Conservation (phyloP, 2,888 invertebrate genomes). For the Meloe dianella region DNA sequence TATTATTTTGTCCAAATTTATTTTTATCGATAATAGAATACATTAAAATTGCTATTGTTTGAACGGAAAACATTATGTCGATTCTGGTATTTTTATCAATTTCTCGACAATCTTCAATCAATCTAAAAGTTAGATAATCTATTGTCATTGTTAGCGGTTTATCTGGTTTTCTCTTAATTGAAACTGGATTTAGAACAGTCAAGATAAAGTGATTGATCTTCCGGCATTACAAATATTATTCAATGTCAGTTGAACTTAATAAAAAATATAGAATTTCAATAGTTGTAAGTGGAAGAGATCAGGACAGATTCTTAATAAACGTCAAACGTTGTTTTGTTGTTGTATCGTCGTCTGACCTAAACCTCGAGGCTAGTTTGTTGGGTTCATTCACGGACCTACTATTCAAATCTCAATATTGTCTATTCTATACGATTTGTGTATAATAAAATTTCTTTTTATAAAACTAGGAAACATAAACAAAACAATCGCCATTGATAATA, state of each 20-base stretch:
- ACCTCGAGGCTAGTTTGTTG: constrained; percentile 31
- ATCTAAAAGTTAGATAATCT: not conserved
- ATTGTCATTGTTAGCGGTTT: not conserved
- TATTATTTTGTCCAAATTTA: not conserved
- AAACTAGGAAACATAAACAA: too few relatives aligned
- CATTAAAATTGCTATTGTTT: not conserved
- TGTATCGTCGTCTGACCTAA: constrained; percentile 30
- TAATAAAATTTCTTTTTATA: too few relatives aligned
- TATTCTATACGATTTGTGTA: not conserved
- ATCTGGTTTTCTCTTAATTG: not conserved
- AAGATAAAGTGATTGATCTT: not conserved
- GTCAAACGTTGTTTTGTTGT: constrained; percentile 1
- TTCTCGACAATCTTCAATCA: not conserved
- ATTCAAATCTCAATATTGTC: constrained; percentile 23
- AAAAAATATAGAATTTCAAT: constrained; percentile 30
- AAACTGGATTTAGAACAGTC: not conserved
- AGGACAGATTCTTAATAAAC: constrained; percentile 15
- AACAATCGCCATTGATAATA: not conserved
- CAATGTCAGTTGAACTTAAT: constrained; percentile 16
- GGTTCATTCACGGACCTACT: constrained; percentile 36
- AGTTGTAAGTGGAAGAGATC: constrained; percentile 28
- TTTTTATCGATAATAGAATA: too few relatives aligned
- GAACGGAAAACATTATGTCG: not conserved
- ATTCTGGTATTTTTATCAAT: not conserved
- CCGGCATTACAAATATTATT: constrained; percentile 20